Evolutionary conservation across 2,888 invertebrate species (phyloP).

Genomic region (Cantharis flavilabris): DNA sequence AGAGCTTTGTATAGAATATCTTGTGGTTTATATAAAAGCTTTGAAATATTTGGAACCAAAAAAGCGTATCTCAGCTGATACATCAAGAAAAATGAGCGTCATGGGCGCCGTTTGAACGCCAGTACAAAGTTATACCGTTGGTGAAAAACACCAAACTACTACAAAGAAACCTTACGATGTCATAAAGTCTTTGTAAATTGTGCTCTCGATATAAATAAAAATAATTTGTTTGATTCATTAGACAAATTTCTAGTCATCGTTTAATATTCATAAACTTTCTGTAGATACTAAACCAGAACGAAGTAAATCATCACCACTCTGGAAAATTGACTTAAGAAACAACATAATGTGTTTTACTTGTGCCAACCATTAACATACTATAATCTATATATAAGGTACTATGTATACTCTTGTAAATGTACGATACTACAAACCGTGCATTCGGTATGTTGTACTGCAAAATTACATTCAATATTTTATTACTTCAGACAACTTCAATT

Average conservation of each 20-base stretch:
- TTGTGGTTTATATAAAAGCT: constrained; percentile 40
- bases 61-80: constrained; percentile 46
- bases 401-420: background rate
- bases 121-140: constrained; percentile 35
- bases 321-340: background rate
- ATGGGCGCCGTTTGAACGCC: constrained; percentile 45
- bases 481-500: constrained; percentile 13
- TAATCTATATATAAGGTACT: too few species aligned
- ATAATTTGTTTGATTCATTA: background rate
- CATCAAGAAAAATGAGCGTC: constrained; percentile 48
- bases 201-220: background rate
- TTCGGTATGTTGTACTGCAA: background rate
- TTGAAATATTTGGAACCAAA: constrained; percentile 43
- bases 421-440: background rate
- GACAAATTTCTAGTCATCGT: background rate
- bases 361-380: background rate
- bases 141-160: constrained; percentile 33
- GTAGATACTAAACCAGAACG: background rate
- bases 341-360: background rate
- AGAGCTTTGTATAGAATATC: constrained; percentile 32
- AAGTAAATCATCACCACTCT: background rate
- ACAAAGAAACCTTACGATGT: constrained; percentile 31
- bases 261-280: background rate
- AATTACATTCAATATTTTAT: constrained; percentile 15
- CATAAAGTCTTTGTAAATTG: constrained; percentile 30